Evolutionary conservation across 2,113 vertebrate species (phyloP).

Genomic region (Tetraodon nigroviridis): DNA sequence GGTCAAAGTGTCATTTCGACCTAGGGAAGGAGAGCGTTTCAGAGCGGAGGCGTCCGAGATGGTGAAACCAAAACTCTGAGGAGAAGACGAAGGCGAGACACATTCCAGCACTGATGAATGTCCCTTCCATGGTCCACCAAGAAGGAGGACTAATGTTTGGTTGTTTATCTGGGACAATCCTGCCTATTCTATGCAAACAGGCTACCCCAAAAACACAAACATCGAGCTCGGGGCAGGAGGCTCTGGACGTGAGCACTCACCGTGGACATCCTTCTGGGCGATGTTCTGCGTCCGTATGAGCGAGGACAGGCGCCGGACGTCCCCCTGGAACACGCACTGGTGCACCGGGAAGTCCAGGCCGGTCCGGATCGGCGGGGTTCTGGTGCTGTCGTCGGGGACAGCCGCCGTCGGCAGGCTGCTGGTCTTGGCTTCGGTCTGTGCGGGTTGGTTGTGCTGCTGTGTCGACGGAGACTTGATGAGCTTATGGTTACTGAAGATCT

Average conservation of each 20-base stretch:
- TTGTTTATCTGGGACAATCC: too few relatives aligned
- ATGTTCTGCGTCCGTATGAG: slow-evolving; percentile 95
- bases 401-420: slow-evolving; percentile 61
- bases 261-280: slow-evolving; percentile 92
- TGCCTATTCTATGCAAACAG: too few relatives aligned
- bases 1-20: too few relatives aligned
- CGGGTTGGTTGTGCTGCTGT: slow-evolving; percentile 69
- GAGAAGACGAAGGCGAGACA: slow-evolving; percentile 19
- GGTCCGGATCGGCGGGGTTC: slow-evolving; percentile 69
- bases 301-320: slow-evolving; percentile 89
- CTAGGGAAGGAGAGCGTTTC: too few relatives aligned
- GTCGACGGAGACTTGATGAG: slow-evolving; percentile 69
- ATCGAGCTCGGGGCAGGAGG: too few relatives aligned
- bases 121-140: too few relatives aligned
- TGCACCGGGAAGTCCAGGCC: slow-evolving; percentile 87
- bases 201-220: too few relatives aligned
- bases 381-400: slow-evolving; percentile 74
- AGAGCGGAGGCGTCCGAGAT: slow-evolving; percentile 1
- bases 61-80: slow-evolving; percentile 6
- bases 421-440: slow-evolving; percentile 69
- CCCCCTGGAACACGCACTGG: slow-evolving; percentile 93
- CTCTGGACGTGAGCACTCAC: slow-evolving; percentile 68
- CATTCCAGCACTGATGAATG: slow-evolving; percentile 28
- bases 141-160: too few relatives aligned
- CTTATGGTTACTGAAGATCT: slow-evolving; percentile 83